Evolutionary conservation across 2,888 invertebrate species (phyloP), one percentile per base, ranked within the genome.

Genomic region (Cerceris ruficornis): DNA sequence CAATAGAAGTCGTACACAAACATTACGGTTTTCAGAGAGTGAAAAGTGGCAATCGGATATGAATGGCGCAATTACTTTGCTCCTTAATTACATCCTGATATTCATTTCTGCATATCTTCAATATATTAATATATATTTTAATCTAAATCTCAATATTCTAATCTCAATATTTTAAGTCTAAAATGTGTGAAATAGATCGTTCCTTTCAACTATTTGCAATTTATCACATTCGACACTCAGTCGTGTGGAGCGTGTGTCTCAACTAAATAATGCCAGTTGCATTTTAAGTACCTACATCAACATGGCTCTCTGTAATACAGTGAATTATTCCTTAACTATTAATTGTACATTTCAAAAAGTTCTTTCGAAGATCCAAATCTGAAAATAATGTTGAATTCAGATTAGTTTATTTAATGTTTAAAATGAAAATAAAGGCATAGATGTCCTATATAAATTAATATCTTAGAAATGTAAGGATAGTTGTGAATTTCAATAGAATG

Each of bases 361-460:
- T 62, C 28, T 54, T 68, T 76, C 62, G 57, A 62, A 75, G 80
- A 75, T 69, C 43, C 66, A 81, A 81, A 64, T 67, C 57, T 76
- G 65, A 67, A 71, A 71, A 17, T 74, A 81, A 75, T 65, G n/a
- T n/a, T n/a, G n/a, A n/a, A n/a, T n/a, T n/a, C n/a, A n/a, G n/a
- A n/a, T n/a, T n/a, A n/a, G n/a, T n/a, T n/a, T n/a, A n/a, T n/a
- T n/a, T n/a, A n/a, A n/a, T n/a, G n/a, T n/a, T n/a, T n/a, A 75
- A 81, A 76, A 64, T 71, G 69, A 60, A 55, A 58, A 80, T 76
- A 77, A 58, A 75, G 71, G 72, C 67, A 67, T 50, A 75, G 15
- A 69, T 74, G 61, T 80, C 50, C 71, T 69, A 61, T 75, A 77
- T 71, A 83, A 83, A 85, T 82, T 59, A 85, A 75, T 77, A 65